Base-by-base conservation (phyloP, 1,140 invertebrate species). In the Mamestra configurata region DNA sequence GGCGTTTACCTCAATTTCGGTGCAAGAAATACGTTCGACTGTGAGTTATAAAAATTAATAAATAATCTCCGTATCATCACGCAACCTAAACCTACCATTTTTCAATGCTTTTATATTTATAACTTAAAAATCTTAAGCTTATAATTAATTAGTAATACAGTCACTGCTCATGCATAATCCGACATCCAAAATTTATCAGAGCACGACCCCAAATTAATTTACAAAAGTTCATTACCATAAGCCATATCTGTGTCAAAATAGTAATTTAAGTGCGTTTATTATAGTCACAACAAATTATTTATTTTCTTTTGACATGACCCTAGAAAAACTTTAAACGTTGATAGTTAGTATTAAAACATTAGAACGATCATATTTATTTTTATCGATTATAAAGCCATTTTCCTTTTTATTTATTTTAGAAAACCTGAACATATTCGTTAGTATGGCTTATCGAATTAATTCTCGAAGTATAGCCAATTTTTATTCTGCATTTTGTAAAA, bases 111-210 rank as follows among this genome's bases (percentile, higher is more conserved):
- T 7, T 35, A 35, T 35, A 35, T 35, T 35, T 35, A 4, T 40
- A 40, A 4, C 37, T 27, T 49, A 27, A 27, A 31, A n/a, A 27
- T 31, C 20, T 49, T 70, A 70, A 70, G 22, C 22, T 15, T 10
- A 15, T 64, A 64, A 72, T 55, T 37, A 37, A 35, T 72, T 72
- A 37, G n/a, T 55, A 18, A 55, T 53, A 72, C 20, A 15, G n/a
- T 37, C 24, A 22, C 27, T 5, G 27, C 27, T 31, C 20, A 57
- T 27, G 31, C 70, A 72, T 53, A 72, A 53, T 72, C 70, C 51
- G 27, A 72, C 70, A 55, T 70, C 31, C 22, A 40, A 40, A 57
- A 72, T 72, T 72, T 37, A 55, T 57, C 31, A 55, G 70, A 51
- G 49, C 51, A 55, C 7, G 49, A 72, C 15, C 70, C 51, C 31